Evolutionary conservation across 2,797 vertebrate genomes (phyloP), one percentile per base, ranked within the genome.

Genomic region (Astyanax mexicanus): DNA sequence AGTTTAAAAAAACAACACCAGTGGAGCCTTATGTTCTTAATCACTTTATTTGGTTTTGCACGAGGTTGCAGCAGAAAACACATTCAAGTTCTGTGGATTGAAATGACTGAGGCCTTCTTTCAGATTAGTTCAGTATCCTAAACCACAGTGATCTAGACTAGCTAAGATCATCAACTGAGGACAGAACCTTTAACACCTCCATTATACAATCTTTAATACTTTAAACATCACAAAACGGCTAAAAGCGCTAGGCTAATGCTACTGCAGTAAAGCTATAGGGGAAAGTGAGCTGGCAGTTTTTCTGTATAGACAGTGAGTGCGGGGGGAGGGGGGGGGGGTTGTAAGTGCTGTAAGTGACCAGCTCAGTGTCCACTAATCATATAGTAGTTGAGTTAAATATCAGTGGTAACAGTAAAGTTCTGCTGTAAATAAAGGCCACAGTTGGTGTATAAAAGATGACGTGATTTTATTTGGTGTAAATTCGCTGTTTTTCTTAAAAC

Each of bases 361-460:
- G 13, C 38, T 71, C 54, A 17, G 25, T 13, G 4, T 70, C 6
- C 11, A 21, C 23, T 32, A 40, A 67, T 32, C 40, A 49, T 60
- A n/a, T 32, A 2, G 29, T 32, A 29, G n/a, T n/a, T n/a, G 29
- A 5, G 29, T 32, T 32, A 32, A 32, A 5, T 32, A 5, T 32
- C 29, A 32, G 29, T 32, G 29, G 29, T 2, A 32, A 32, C 51
- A 47, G 42, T 57, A 86, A 69, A 85, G 9, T 83, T 91, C 84
- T 84, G 86, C 89, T 88, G 88, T 88, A 91, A 91, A 88, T 86
- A 74, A 93, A 93, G 91, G 88, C 90, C 91, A 90, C 90, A 54
- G 77, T 76, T 88, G 91, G 91, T 91, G 73, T 73, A 79, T 82
- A 77, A 80, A 74, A 67, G 61, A 55, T 72, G 78, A 72, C 66